A percentile compares a stretch with the other conserved stretches of the same genome.
phyloP scores from a whole-genome alignment of 2,797 vertebrate genomes.

The Dallia pectoralis region DNA sequence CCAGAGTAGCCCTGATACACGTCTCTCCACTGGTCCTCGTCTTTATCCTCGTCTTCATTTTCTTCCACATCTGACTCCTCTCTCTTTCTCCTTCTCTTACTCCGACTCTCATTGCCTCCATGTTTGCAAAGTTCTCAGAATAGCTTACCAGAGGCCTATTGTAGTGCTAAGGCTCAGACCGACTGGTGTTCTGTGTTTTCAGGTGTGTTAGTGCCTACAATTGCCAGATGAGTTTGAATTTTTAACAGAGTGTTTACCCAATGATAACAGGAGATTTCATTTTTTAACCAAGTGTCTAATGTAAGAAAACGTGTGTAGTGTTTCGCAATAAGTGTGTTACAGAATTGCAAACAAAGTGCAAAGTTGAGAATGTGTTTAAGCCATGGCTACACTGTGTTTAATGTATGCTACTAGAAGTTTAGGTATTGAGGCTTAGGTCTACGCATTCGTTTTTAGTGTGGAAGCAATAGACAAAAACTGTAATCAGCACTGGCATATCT shows the following conservation, averaged over 20 bases:
- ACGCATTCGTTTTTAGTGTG: neutral
- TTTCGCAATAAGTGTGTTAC: too few relatives aligned
- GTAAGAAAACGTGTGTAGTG: too few relatives aligned
- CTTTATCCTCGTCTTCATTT: slow-evolving; percentile 5
- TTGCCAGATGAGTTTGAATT: neutral
- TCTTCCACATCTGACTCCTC: slow-evolving; percentile 17
- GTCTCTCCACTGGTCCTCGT: too few relatives aligned
- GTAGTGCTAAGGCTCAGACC: slow-evolving; percentile 20
- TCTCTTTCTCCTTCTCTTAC: slow-evolving; percentile 14
- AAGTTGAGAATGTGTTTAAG: slow-evolving; percentile 12
- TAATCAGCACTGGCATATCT: too few relatives aligned
- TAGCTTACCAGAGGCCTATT: slow-evolving; percentile 14
- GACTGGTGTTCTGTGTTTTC: neutral
- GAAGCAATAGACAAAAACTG: too few relatives aligned
- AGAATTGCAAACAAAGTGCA: too few relatives aligned
- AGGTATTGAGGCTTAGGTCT: neutral
- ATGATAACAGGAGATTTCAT: slow-evolving; percentile 4
- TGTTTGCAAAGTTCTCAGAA: too few relatives aligned
- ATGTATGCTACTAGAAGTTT: neutral
- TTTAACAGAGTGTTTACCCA: slow-evolving; percentile 21
- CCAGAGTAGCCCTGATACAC: too few relatives aligned
- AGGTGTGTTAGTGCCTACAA: too few relatives aligned
- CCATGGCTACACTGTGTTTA: slow-evolving; percentile 6
- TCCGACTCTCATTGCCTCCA: slow-evolving; percentile 16
- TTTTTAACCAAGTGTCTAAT: too few relatives aligned